These are phyloP conservation scores for Psittacus erithacus DNA, from an alignment of 2,113 vertebrate species.

Conservation along the genomic window DNA sequence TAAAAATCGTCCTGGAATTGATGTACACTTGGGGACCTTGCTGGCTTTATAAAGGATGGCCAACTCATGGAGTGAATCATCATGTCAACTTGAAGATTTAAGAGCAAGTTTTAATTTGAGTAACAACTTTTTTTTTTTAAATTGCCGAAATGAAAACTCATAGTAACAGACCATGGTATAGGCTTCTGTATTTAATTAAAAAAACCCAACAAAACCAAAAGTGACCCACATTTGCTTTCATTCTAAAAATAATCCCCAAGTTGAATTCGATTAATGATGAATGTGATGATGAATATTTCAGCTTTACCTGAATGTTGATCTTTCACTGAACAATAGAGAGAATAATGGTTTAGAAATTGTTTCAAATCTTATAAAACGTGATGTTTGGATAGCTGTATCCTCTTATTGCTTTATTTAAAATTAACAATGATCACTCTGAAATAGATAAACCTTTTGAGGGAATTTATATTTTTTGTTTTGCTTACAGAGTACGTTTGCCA, in stretches of 20 bases:
- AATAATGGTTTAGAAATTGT: neutral
- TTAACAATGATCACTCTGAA: neutral
- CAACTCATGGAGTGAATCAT: conserved; percentile 39
- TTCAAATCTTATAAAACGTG: neutral
- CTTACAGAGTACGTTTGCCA: neutral
- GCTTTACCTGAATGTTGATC: conserved; percentile 49
- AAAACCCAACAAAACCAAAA: neutral
- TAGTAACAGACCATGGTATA: neutral
- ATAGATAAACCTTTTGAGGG: neutral
- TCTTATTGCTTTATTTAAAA: neutral
- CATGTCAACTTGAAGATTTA: conserved; percentile 7
- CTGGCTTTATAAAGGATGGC: neutral
- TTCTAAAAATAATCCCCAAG: conserved; percentile 46
- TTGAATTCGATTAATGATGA: conserved; percentile 13
- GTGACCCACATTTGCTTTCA: neutral
- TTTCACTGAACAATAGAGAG: conserved; percentile 1
- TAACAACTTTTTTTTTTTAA: neutral
- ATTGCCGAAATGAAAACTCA: neutral
- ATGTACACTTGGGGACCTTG: neutral
- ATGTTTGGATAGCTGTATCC: neutral
- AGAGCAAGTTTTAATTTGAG: conserved; percentile 24
- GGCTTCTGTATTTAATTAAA: conserved; percentile 17
- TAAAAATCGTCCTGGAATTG: neutral
- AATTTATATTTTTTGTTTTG: neutral
- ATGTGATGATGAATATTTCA: conserved; percentile 11